A percentile compares a stretch with the other conserved stretches of the same genome.
Evolutionary conservation across 2,797 vertebrate genomes (phyloP).

Genomic region (Sus cebifrons): DNA sequence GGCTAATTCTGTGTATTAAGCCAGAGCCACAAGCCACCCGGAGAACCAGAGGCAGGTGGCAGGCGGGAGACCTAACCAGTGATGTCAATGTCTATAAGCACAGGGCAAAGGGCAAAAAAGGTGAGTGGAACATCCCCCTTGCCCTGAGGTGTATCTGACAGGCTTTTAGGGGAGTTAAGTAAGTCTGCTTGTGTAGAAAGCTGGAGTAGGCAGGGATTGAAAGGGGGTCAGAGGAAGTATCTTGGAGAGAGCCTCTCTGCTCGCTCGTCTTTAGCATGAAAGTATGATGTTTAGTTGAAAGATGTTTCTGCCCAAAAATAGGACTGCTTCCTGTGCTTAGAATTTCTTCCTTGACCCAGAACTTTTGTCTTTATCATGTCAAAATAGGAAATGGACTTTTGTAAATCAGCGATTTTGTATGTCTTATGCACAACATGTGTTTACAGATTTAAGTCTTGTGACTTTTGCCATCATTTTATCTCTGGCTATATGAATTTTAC

Average conservation of each 20-base stretch:
- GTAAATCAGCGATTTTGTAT: not conserved
- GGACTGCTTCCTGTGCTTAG: constrained; percentile 13
- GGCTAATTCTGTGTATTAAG: not conserved
- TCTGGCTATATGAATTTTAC: not conserved
- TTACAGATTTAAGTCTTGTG: constrained; percentile 38
- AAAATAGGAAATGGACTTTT: not conserved
- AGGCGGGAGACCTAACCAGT: not conserved
- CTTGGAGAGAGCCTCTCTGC: constrained; percentile 18
- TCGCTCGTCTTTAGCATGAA: constrained; percentile 31
- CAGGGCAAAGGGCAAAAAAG: not conserved
- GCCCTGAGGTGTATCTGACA: not conserved
- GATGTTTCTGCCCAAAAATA: not conserved
- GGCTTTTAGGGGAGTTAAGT: not conserved
- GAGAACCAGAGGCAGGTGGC: not conserved
- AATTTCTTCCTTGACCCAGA: constrained; percentile 56
- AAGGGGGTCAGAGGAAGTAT: not conserved
- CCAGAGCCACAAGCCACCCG: not conserved
- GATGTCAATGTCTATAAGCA: no score
- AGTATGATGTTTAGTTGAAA: constrained; percentile 41
- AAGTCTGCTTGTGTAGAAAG: not conserved
- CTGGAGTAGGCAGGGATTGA: not conserved
- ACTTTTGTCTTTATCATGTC: not conserved
- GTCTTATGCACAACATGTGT: not conserved
- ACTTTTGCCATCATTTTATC: constrained; percentile 37
- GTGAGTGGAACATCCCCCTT: not conserved